These are phyloP conservation scores for Diglossa cyanea DNA, from an alignment of 2,797 vertebrate species.

Conservation along the genomic window DNA sequence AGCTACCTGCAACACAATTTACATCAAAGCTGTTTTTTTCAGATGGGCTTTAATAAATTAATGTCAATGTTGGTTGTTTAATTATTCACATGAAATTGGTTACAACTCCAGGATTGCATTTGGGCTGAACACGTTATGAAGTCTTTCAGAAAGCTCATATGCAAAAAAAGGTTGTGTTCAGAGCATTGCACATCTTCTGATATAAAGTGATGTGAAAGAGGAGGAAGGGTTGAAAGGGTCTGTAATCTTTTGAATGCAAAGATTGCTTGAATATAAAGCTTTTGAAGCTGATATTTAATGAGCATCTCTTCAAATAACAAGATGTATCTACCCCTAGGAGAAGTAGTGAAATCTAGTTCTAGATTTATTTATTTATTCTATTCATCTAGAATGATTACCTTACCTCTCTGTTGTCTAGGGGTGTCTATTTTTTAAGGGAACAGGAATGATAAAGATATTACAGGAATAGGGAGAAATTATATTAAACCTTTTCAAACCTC, in stretches of 20 bases:
- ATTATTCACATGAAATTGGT: slow-evolving; percentile 37
- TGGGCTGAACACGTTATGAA: neutral
- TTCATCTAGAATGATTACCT: neutral
- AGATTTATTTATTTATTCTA: neutral
- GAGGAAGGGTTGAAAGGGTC: neutral
- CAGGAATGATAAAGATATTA: neutral
- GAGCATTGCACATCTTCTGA: neutral
- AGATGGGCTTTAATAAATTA: slow-evolving; percentile 47
- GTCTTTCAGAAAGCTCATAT: neutral
- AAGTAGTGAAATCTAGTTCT: neutral
- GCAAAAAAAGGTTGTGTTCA: neutral
- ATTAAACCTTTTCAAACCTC: neutral
- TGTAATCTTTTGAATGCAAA: neutral
- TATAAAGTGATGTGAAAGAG: neutral
- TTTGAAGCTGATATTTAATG: neutral
- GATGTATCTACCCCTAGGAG: neutral
- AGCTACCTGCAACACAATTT: slow-evolving; percentile 49
- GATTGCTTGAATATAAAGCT: neutral
- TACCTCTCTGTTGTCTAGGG: neutral
- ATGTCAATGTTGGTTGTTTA: slow-evolving; percentile 48
- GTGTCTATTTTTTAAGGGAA: neutral
- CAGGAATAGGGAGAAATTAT: neutral
- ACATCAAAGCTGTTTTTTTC: neutral
- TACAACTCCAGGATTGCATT: neutral
- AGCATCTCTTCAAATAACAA: neutral